A percentile compares a stretch with the other conserved stretches of the same genome.
Conservation (phyloP, 2,113 vertebrate genomes). For the Oriolus oriolus region DNA sequence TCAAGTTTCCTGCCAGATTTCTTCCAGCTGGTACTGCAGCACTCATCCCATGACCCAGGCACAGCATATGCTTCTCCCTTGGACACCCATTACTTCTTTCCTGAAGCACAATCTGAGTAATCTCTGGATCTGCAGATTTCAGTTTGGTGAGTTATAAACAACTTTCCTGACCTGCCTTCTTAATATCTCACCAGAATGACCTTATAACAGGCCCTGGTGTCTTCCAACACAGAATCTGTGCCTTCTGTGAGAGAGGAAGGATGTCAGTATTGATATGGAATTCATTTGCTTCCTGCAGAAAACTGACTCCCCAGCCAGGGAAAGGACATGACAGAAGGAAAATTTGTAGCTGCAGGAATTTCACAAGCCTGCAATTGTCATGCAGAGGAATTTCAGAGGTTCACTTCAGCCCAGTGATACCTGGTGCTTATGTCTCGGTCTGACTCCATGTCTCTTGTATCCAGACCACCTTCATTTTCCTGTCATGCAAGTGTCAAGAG, state of each 20-base stretch:
- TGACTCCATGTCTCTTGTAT: background rate
- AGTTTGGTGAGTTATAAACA: background rate
- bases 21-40: conserved; percentile 7
- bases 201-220: background rate
- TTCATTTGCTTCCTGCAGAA: background rate
- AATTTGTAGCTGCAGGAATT: background rate
- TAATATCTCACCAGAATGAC: background rate
- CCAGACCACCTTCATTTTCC: background rate
- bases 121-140: background rate
- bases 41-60: background rate
- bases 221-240: background rate
- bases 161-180: background rate
- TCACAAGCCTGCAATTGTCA: background rate
- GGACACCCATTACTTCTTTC: background rate
- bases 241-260: background rate
- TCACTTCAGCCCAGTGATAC: background rate
- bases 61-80: conserved; percentile 6
- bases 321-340: background rate
- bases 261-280: background rate
- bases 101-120: background rate
- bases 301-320: background rate
- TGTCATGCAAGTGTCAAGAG: background rate
- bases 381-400: background rate
- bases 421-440: background rate
- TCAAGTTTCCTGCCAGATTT: background rate